A percentile compares a stretch with the other conserved stretches of the same genome.
phyloP scores from a whole-genome alignment of 2,797 vertebrate species.

The Hylomyscus alleni region DNA sequence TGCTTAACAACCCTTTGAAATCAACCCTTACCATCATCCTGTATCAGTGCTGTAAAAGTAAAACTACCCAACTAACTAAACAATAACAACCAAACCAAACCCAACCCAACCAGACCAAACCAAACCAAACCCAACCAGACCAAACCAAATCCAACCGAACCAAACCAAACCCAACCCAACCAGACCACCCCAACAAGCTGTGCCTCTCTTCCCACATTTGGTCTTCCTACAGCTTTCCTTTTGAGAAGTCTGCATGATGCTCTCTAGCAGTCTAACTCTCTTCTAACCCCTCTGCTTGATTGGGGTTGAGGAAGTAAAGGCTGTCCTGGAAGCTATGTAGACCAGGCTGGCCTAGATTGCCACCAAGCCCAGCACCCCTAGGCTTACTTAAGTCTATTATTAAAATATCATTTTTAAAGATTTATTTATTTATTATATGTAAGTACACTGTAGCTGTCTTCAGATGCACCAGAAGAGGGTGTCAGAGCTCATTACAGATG shows the following conservation, averaged over 20 bases:
- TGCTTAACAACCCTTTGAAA: neutral
- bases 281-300: neutral
- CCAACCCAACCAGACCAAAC: neutral
- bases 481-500: too few species aligned
- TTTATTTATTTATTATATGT: too few species aligned
- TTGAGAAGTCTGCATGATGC: neutral
- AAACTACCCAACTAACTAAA: neutral
- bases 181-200: neutral
- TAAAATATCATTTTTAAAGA: too few species aligned
- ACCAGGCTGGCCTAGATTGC: neutral
- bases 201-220: neutral
- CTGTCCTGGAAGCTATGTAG: neutral
- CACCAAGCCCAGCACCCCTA: neutral
- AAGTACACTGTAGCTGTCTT: too few species aligned
- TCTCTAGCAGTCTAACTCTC: neutral
- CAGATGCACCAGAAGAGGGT: too few species aligned
- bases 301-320: neutral
- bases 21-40: neutral
- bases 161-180: neutral
- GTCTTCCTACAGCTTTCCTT: neutral
- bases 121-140: neutral
- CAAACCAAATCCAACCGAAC: neutral
- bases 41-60: neutral
- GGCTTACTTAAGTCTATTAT: neutral
- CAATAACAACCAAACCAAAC: neutral